A percentile compares a stretch with the other conserved stretches of the same genome.
Conservation (phyloP, 2,797 vertebrate genomes). For the Oophaga sylvatica region DNA sequence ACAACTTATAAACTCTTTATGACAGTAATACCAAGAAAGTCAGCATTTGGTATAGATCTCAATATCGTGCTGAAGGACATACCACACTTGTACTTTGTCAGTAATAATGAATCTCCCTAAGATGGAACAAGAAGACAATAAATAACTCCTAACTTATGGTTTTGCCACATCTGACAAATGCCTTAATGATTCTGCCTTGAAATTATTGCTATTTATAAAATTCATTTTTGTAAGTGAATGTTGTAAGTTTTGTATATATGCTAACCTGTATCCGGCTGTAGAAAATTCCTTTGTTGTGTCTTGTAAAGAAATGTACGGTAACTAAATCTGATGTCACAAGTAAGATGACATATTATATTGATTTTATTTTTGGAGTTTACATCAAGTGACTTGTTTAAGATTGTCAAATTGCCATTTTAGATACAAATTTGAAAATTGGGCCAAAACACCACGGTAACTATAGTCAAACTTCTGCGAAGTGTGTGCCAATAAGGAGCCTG, state of each 20-base stretch:
- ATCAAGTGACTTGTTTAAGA: conserved; percentile 14
- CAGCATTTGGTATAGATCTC: not conserved
- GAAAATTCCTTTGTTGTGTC: conserved; percentile 68
- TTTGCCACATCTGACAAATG: conserved; percentile 71
- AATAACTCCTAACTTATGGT: conserved; percentile 8
- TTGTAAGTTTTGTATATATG: conserved; percentile 78
- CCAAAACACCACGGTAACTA: not conserved
- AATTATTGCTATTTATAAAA: conserved; percentile 73
- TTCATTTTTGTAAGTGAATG: conserved; percentile 77
- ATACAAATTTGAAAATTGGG: not conserved
- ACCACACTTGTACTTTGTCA: not conserved
- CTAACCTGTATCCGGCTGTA: conserved; percentile 73
- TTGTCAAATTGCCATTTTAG: not conserved
- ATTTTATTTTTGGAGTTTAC: conserved; percentile 38
- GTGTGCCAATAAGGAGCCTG: conserved; percentile 12
- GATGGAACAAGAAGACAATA: conserved; percentile 15
- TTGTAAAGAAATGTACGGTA: conserved; percentile 68
- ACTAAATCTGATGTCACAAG: conserved; percentile 15
- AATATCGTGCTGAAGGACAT: conserved; percentile 2
- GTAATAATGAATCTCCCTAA: not conserved
- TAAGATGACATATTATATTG: conserved; percentile 36
- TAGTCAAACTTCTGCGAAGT: not conserved
- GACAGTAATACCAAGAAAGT: not conserved
- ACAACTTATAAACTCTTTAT: not conserved
- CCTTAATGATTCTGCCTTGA: conserved; percentile 69